These are phyloP conservation scores for Drosophila bipectinata DNA, from an alignment of 1,140 invertebrate genomes.

Conservation along the genomic window DNA sequence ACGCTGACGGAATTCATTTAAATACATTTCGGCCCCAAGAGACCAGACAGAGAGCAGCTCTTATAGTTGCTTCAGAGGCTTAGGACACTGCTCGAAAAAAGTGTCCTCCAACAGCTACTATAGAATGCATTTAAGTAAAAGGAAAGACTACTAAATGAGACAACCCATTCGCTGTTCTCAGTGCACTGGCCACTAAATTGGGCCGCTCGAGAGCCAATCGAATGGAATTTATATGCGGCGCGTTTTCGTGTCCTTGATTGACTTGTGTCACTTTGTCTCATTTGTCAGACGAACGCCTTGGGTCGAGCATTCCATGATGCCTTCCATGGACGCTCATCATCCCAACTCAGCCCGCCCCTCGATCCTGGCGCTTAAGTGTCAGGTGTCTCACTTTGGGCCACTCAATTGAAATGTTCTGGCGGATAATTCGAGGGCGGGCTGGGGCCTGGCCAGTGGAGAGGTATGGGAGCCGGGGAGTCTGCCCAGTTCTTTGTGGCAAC, in stretches of 20 bases:
- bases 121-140: neutral
- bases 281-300: slow-evolving; percentile 79
- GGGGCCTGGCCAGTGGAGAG: neutral
- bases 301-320: slow-evolving; percentile 9
- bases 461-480: neutral
- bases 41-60: slow-evolving; percentile 32
- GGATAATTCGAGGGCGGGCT: slow-evolving; percentile 26
- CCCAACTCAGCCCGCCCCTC: slow-evolving; percentile 5
- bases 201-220: slow-evolving; percentile 39
- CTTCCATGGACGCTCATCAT: slow-evolving; percentile 17
- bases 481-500: slow-evolving; percentile 39
- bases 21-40: slow-evolving; percentile 78
- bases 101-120: neutral
- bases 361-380: slow-evolving; percentile 70
- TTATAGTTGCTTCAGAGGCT: slow-evolving; percentile 26
- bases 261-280: slow-evolving; percentile 84
- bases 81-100: slow-evolving; percentile 22
- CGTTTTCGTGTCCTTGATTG: slow-evolving; percentile 77
- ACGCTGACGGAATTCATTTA: slow-evolving; percentile 81
- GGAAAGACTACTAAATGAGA: neutral
- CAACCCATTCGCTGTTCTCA: neutral
- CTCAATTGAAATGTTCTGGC: slow-evolving; percentile 70
- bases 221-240: slow-evolving; percentile 74
- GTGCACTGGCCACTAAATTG: slow-evolving; percentile 65
- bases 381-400: slow-evolving; percentile 72